phyloP scores from a whole-genome alignment of 2,113 vertebrate species.

The Grus americana region DNA sequence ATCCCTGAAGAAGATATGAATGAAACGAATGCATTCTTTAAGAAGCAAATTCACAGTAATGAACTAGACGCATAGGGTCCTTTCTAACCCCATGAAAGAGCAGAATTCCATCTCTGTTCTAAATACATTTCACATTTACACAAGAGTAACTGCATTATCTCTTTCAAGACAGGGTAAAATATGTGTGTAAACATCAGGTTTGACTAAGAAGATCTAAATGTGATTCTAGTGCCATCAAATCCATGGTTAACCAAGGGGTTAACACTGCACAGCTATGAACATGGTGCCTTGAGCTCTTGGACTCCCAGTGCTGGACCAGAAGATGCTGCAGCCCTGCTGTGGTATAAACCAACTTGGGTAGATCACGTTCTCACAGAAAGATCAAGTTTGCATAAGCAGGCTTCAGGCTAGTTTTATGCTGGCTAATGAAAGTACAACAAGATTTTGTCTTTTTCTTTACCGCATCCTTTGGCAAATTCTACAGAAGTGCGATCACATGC shows the following conservation, averaged over 20 bases:
- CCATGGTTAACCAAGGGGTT: not conserved
- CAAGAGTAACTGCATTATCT: not conserved
- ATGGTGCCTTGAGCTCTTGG: not conserved
- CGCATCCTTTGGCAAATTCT: not conserved
- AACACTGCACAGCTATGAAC: fast-evolving
- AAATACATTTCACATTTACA: not conserved
- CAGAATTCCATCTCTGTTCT: not conserved
- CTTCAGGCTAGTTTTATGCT: not conserved
- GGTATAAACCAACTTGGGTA: not conserved
- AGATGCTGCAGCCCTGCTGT: not conserved
- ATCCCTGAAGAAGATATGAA: not conserved
- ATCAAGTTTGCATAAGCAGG: not conserved
- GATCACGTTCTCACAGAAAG: not conserved
- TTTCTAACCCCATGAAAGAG: not conserved
- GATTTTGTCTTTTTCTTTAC: not conserved
- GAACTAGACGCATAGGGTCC: not conserved
- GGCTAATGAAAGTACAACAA: not conserved
- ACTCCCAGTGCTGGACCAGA: not conserved
- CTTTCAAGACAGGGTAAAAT: not conserved
- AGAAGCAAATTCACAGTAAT: not conserved
- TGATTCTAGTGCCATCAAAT: not conserved
- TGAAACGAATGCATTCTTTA: fast-evolving
- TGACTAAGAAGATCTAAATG: not conserved
- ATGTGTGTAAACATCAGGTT: not conserved
- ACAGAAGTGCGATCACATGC: fast-evolving